phyloP scores from a whole-genome alignment of 2,797 vertebrate genomes.

The Poecilia gillii region DNA sequence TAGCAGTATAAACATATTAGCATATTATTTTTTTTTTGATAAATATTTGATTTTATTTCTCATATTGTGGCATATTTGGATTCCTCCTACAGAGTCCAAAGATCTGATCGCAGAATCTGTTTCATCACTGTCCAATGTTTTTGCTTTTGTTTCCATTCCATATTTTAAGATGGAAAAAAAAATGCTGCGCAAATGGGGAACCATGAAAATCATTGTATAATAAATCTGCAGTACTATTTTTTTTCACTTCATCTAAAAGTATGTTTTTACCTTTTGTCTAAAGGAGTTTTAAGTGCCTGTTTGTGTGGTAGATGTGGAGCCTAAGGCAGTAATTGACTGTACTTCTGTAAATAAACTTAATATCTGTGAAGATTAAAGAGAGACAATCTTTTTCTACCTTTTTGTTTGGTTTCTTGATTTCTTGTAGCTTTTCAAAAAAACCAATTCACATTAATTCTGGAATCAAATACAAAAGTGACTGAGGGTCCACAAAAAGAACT shows the following conservation, averaged over 20 bases:
- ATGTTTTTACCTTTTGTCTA: neutral
- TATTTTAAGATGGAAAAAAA: slow-evolving; percentile 1
- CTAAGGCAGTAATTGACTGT: neutral
- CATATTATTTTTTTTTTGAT: slow-evolving; percentile 15
- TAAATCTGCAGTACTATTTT: neutral
- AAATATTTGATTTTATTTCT: slow-evolving; percentile 24
- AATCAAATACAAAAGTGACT: neutral
- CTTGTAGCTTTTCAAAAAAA: neutral
- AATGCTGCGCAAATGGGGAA: neutral
- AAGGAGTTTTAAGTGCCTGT: neutral
- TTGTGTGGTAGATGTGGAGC: neutral
- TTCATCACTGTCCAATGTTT: slow-evolving; percentile 13
- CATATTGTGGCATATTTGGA: slow-evolving; percentile 7
- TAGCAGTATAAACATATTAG: slow-evolving; percentile 11
- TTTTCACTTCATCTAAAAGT: neutral
- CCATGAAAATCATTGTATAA: neutral
- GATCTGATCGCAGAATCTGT: slow-evolving; percentile 10
- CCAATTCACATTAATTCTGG: neutral
- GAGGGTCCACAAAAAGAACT: neutral
- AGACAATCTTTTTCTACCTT: neutral
- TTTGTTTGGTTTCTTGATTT: neutral
- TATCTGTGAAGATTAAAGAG: neutral
- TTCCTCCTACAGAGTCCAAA: neutral
- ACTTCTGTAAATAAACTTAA: neutral
- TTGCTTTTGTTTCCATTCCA: slow-evolving; percentile 1